Percentiles rank a stretch among this genome's conserved stretches.
These are phyloP conservation scores for Homarus gammarus DNA, from an alignment of 2,888 invertebrate genomes.

Conservation along the genomic window DNA sequence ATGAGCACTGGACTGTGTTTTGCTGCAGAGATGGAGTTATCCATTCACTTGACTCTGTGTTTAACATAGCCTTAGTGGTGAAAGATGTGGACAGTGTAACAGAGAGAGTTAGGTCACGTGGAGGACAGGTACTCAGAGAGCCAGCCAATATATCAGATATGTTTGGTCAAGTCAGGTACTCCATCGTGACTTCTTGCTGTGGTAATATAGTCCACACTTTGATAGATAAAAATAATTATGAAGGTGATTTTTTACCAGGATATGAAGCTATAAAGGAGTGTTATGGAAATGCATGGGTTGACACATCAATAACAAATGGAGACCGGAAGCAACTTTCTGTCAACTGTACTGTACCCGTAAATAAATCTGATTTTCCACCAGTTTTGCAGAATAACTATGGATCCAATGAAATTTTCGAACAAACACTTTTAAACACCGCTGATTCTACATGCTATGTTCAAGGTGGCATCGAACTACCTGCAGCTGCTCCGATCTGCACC, in stretches of 20 bases:
- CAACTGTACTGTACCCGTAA: neutral
- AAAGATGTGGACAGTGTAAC: conserved; percentile 77
- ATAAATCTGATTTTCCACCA: neutral
- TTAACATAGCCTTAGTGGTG: conserved; percentile 80
- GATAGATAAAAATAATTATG: conserved; percentile 79
- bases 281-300: neutral
- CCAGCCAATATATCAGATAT: conserved; percentile 77
- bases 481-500: conserved; percentile 73
- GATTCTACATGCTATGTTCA: too few relatives aligned
- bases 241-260: conserved; percentile 79
- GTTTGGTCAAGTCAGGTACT: conserved; percentile 78
- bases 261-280: conserved; percentile 77
- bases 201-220: conserved; percentile 81
- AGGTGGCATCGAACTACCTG: too few relatives aligned
- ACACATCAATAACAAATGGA: neutral
- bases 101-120: conserved; percentile 77
- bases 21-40: conserved; percentile 71
- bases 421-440: too few relatives aligned
- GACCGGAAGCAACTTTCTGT: neutral
- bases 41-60: conserved; percentile 78
- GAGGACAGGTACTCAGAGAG: conserved; percentile 78
- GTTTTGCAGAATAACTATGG: neutral
- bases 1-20: conserved; percentile 75
- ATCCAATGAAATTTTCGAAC: neutral
- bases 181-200: conserved; percentile 79